Base-by-base conservation (phyloP, 2,113 vertebrate genomes). In the Sylvilagus bachmani region DNA sequence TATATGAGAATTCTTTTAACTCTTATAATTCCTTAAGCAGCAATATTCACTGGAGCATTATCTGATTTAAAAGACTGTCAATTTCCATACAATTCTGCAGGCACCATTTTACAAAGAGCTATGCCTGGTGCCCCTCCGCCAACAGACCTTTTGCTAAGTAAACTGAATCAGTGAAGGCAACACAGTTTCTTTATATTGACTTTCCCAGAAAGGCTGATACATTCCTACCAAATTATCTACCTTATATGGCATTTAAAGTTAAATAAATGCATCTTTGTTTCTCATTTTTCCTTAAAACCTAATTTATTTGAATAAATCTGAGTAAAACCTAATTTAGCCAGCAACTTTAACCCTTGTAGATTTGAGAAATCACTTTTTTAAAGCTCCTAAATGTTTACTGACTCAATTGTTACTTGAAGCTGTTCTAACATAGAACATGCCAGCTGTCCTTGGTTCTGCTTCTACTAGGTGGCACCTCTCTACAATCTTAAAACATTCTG, bases 211-310 rank as follows among this genome's bases (percentile, higher is more conserved):
- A 80, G 29, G 14, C 79, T 7, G 67, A 33, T 17, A n/a, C 16
- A 78, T n/a, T 70, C 83, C 64, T 82, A 70, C 51, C 38, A 51
- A 95, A 79, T 77, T 73, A 36, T 55, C 87, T 38, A 79, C 51
- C 31, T 66, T 31, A 10, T 31, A 38, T 38, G n/a, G n/a, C 69
- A 90, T 85, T 85, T 83, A 86, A 29, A 91, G 58, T 73, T 80
- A 83, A 94, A 89, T 90, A 83, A 95, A 95, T 90, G 66, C 89
- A 89, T 1, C 49, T 89, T 69, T 94, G 73, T 93, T 95, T 64
- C 75, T 94, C 36, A 66, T 51, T 86, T 73, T 92, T 93, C 61
- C 79, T 83, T 89, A 87, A 93, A 97, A 95, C 91, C 55, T 58
- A 58, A 19, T 58, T 58, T 58, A 58, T 21, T 58, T n/a, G 22